Percentiles rank a stretch among this genome's conserved stretches.
phyloP scores from a whole-genome alignment of 2,888 invertebrate genomes.

The Anthophora plumipes region DNA sequence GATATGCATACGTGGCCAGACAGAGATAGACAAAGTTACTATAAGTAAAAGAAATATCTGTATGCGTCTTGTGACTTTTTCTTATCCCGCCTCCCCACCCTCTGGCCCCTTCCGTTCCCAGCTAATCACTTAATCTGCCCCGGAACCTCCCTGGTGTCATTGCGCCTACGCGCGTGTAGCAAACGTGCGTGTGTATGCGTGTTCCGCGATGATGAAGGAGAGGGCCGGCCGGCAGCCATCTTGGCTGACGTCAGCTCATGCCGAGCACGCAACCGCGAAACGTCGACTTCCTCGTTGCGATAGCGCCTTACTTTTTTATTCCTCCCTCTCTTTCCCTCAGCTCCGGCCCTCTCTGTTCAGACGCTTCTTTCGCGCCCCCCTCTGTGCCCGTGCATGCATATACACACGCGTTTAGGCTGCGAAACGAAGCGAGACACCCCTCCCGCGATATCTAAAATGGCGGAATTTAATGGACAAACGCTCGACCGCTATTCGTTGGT shows the following conservation, averaged over 20 bases:
- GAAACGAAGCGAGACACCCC: constrained; percentile 74
- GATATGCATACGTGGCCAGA: no score
- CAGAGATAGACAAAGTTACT: no score
- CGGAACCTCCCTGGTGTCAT: constrained; percentile 70
- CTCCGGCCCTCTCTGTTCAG: constrained; percentile 18
- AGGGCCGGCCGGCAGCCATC: constrained; percentile 70
- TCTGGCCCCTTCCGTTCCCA: constrained; percentile 37
- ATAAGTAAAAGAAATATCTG: no score
- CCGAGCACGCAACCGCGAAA: constrained; percentile 76
- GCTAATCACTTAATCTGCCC: constrained; percentile 73
- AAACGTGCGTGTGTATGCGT: constrained; percentile 40
- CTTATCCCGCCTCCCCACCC: background rate
- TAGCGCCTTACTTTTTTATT: constrained; percentile 74
- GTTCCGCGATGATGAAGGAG: constrained; percentile 65
- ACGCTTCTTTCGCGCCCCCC: constrained; percentile 25
- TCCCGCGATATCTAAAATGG: constrained; percentile 70
- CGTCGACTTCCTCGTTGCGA: constrained; percentile 74
- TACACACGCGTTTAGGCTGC: constrained; percentile 63
- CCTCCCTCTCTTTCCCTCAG: constrained; percentile 39
- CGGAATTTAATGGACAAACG: constrained; percentile 74
- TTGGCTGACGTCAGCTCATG: constrained; percentile 76
- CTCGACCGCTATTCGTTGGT: constrained; percentile 63
- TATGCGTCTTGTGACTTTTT: constrained; percentile 6
- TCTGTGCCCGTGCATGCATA: constrained; percentile 6
- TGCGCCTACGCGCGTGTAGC: constrained; percentile 60